phyloP scores from a whole-genome alignment of 1,140 invertebrate species.

The Zaprionus taronus region DNA sequence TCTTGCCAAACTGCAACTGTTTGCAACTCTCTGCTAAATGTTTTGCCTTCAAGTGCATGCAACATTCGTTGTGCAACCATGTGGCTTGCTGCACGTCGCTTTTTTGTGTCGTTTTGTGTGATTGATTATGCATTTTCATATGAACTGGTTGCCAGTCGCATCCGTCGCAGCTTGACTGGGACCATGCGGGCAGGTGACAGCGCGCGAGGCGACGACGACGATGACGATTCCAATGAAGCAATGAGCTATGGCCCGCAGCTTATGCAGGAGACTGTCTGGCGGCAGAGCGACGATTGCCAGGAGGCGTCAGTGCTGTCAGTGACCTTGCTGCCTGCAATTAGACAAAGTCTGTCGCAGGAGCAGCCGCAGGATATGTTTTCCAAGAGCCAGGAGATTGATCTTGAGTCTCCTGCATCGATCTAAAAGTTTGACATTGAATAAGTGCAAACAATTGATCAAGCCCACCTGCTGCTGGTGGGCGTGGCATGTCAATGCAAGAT shows the following conservation, averaged over 20 bases:
- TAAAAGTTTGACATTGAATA: slow-evolving; percentile 78
- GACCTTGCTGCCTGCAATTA: slow-evolving; percentile 74
- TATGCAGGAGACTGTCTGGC: slow-evolving; percentile 67
- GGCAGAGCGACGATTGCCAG: slow-evolving; percentile 35
- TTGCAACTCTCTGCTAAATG: neutral
- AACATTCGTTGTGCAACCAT: slow-evolving; percentile 20
- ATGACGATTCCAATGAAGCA: slow-evolving; percentile 45
- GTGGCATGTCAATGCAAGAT: slow-evolving; percentile 48
- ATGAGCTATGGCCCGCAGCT: slow-evolving; percentile 55
- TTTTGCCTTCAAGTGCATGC: slow-evolving; percentile 18
- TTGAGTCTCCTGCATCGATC: neutral
- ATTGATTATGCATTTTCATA: slow-evolving; percentile 82
- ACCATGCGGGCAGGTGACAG: slow-evolving; percentile 66
- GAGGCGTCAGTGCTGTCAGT: slow-evolving; percentile 65
- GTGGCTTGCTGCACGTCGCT: neutral
- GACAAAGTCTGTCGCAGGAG: slow-evolving; percentile 59
- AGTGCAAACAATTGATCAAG: slow-evolving; percentile 73
- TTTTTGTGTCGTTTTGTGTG: slow-evolving; percentile 60
- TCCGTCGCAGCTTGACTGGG: slow-evolving; percentile 18
- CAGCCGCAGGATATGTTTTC: slow-evolving; percentile 9
- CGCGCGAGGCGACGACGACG: slow-evolving; percentile 18
- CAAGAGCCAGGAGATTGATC: neutral
- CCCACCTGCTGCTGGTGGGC: slow-evolving; percentile 58
- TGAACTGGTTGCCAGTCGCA: slow-evolving; percentile 72
- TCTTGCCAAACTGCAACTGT: neutral